These are phyloP conservation scores for Thalassarche chlororhynchos DNA, from an alignment of 2,113 vertebrate genomes.

Conservation along the genomic window DNA sequence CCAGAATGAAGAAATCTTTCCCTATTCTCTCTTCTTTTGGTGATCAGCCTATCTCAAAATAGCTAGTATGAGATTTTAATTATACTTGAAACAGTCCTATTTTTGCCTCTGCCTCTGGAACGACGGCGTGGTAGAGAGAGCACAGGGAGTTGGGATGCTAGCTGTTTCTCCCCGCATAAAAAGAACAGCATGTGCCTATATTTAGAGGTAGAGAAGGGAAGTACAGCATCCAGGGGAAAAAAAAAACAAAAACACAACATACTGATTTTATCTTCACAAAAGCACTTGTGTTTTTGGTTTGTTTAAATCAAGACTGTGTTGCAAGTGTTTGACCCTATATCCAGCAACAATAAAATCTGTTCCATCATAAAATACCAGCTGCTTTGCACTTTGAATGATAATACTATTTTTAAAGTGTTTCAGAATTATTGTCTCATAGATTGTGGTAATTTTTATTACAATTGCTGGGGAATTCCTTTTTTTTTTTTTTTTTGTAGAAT, in stretches of 20 bases:
- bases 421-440: conserved; percentile 19
- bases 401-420: conserved; percentile 23
- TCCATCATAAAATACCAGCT: conserved; percentile 41
- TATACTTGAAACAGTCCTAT: not conserved
- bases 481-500: not conserved
- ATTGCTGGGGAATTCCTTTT: not conserved
- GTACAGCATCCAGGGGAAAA: not conserved
- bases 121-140: not conserved
- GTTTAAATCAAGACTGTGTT: conserved; percentile 28
- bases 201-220: conserved; percentile 39
- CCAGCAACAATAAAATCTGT: conserved; percentile 54
- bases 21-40: not conserved
- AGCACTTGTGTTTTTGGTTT: conserved; percentile 4
- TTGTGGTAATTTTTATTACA: not conserved
- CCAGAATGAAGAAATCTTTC: not conserved
- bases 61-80: not conserved
- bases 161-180: not conserved
- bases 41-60: not conserved
- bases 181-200: conserved; percentile 39
- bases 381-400: conserved; percentile 3
- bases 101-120: not conserved
- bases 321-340: conserved; percentile 31
- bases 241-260: not conserved
- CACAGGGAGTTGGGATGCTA: not conserved
- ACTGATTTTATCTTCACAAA: conserved; percentile 47